Evolutionary conservation across 1,140 invertebrate species (phyloP).

Genomic region (Piezodorus guildinii): DNA sequence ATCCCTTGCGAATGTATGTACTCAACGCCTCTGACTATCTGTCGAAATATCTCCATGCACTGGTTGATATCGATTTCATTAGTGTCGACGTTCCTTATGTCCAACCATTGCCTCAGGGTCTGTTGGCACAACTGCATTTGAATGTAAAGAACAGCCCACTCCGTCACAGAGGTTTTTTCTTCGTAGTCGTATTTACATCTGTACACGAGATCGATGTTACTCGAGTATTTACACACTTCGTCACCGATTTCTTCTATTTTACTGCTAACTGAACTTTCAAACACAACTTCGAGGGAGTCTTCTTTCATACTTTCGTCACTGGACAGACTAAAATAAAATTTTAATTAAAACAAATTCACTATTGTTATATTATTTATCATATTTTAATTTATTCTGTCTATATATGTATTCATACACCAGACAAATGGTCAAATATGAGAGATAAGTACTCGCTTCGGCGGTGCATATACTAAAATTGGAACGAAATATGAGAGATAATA

Average conservation of each 20-base stretch:
- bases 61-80: conserved; percentile 28
- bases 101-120: conserved; percentile 60
- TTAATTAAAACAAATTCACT: too few relatives aligned
- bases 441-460: too few relatives aligned
- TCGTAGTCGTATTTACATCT: not conserved
- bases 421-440: too few relatives aligned
- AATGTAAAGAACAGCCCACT: conserved; percentile 59
- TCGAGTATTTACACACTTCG: too few relatives aligned
- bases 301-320: conserved; percentile 9
- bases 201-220: not conserved
- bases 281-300: conserved; percentile 16
- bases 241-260: too few relatives aligned
- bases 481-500: too few relatives aligned
- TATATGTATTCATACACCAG: too few relatives aligned
- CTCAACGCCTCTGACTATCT: conserved; percentile 56
- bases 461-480: too few relatives aligned
- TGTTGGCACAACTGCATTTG: conserved; percentile 69
- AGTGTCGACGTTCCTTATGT: conserved; percentile 39
- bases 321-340: not conserved
- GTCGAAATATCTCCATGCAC: conserved; percentile 51
- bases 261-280: conserved; percentile 9
- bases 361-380: too few relatives aligned
- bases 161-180: conserved; percentile 20
- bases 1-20: conserved; percentile 65
- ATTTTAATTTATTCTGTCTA: too few relatives aligned